Base-by-base conservation (phyloP, 2,113 vertebrate species). In the Oryzias celebensis region DNA sequence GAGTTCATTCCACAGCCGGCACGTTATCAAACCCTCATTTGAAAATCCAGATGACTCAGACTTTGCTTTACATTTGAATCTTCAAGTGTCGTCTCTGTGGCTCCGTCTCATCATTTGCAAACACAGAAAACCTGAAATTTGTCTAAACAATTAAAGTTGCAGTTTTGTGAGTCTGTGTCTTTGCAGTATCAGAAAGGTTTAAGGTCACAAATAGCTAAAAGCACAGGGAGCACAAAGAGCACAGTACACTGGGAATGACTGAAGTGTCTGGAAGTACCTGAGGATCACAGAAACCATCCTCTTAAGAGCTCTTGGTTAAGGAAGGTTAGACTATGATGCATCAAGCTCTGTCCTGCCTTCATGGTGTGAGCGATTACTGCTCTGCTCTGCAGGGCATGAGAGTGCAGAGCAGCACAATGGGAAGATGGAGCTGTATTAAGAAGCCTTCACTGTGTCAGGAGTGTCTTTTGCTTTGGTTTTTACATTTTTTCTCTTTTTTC, bases 221-320 rank as follows among this genome's bases (percentile, higher is more conserved):
- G 44, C 14, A 17, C 44, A 45, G 44, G 45, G 7, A n/a, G 16
- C 8, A n/a, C 4, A n/a, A 17, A 6, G 16, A 7, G 15, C 50
- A 13, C 58, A 57, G 74, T 54, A 22, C 74, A 72, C 68, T 3
- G 50, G 68, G 71, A 78, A 61, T 54, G 71, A 75, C 64, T 66
- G 74, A 69, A 62, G 70, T 45, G 55, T 71, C 57, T 55, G 18
- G 55, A 52, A 70, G 36, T 7, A 58, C 18, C 49, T 1, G 10
- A 53, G 62, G 62, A 68, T 18, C 0, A 22, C 46, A 48, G 23
- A 14, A 56, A 44, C 53, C 43, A 10, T 26, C 52, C 46, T 54
- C 41, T 20, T 28, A 51, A 57, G 52, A 56, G 51, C 63, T 53
- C 68, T 72, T 69, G 71, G 54, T 69, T 69, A 58, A 24, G 57